Percentiles rank a stretch among this genome's conserved stretches.
These are phyloP conservation scores for Notolabrus celidotus DNA, from an alignment of 2,797 vertebrate genomes.

Conservation along the genomic window DNA sequence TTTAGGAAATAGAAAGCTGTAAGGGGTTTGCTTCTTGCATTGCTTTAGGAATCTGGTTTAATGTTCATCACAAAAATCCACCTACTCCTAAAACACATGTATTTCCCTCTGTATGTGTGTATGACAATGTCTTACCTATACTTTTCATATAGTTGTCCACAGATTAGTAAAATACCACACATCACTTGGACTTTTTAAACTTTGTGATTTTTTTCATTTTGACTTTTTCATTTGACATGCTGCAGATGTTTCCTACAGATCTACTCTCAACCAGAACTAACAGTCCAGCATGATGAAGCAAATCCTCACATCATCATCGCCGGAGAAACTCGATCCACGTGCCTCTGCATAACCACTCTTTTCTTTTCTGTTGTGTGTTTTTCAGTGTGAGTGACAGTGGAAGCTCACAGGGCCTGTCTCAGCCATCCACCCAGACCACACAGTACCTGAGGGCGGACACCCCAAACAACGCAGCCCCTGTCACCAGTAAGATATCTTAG, in stretches of 20 bases:
- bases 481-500: slow-evolving; percentile 94
- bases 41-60: no score
- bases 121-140: no score
- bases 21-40: no score
- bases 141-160: no score
- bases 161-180: no score
- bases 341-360: neutral
- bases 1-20: no score
- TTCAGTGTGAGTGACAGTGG: slow-evolving; percentile 95
- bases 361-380: slow-evolving; percentile 9
- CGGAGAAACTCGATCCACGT: neutral
- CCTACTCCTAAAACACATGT: no score
- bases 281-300: neutral
- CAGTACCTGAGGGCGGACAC: slow-evolving; percentile 99
- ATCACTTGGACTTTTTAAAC: no score
- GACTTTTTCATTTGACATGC: neutral
- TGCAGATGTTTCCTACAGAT: neutral
- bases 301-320: neutral
- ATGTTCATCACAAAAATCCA: no score
- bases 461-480: slow-evolving; percentile 95
- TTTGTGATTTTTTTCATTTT: no score
- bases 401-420: slow-evolving; percentile 97
- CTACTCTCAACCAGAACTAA: neutral
- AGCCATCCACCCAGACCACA: slow-evolving; percentile 98
- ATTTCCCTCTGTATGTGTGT: no score